Conservation (phyloP, 2,113 vertebrate genomes). For the Lichenostomus cassidix region DNA sequence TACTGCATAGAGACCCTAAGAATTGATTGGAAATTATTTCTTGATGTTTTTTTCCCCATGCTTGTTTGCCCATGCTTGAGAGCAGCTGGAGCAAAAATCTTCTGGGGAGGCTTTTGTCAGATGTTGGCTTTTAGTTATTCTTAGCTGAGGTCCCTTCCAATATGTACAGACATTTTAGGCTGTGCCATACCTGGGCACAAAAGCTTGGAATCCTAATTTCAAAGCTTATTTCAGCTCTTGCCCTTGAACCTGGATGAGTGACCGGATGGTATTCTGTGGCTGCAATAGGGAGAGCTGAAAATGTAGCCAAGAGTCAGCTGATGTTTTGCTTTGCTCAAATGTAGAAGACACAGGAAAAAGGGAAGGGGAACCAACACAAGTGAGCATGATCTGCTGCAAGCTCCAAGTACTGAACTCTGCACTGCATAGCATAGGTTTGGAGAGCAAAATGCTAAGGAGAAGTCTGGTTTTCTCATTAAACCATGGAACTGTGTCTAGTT, state of each 20-base stretch:
- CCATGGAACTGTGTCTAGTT: not conserved
- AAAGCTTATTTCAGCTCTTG: not conserved
- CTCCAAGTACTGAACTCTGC: not conserved
- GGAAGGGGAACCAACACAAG: not conserved
- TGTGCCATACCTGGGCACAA: not conserved
- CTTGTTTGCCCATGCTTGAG: not conserved
- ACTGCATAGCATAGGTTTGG: not conserved
- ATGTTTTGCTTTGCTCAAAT: not conserved
- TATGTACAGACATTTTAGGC: not conserved
- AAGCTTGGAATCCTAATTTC: not conserved
- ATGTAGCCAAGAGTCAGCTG: not conserved
- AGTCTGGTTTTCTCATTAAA: slow-evolving; percentile 39
- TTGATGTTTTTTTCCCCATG: not conserved
- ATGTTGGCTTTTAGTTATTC: slow-evolving; percentile 23
- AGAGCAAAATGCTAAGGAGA: not conserved
- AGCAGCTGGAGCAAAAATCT: not conserved
- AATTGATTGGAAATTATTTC: slow-evolving; percentile 31
- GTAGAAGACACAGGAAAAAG: not conserved
- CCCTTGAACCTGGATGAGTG: not conserved
- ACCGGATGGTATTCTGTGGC: not conserved
- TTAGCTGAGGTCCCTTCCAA: slow-evolving; percentile 10
- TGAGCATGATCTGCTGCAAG: not conserved
- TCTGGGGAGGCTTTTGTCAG: not conserved
- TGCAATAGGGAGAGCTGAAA: not conserved
- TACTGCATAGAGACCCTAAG: not conserved